Percentiles rank a stretch among this genome's conserved stretches.
phyloP scores from a whole-genome alignment of 2,888 invertebrate genomes.

The Rhabditoides inermis region DNA sequence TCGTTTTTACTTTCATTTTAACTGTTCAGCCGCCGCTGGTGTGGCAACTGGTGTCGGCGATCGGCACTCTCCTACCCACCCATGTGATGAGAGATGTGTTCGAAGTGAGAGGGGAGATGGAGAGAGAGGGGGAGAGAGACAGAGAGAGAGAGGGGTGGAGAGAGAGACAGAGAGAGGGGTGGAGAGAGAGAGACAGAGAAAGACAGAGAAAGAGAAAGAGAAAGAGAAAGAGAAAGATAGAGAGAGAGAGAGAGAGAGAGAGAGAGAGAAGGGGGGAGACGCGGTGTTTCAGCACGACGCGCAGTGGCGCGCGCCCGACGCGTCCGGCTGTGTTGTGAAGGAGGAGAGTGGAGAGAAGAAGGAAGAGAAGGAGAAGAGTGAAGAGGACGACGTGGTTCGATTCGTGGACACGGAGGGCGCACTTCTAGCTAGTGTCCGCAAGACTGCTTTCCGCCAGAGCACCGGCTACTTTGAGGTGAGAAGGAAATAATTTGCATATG shows the following conservation, averaged over 20 bases:
- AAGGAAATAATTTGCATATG: background rate
- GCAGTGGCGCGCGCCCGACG: background rate
- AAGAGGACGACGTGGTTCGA: constrained; percentile 9
- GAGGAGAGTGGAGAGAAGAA: constrained; percentile 1
- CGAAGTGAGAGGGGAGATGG: background rate
- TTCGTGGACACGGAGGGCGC: constrained; percentile 19
- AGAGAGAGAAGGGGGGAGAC: background rate
- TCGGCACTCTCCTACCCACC: constrained; percentile 25
- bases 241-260: background rate
- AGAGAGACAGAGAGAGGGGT: constrained; percentile 1
- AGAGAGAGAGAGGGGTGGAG: background rate
- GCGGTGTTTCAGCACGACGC: background rate
- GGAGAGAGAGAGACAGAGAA: background rate
- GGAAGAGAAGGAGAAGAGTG: background rate
- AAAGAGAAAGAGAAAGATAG: background rate
- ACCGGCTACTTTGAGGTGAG: constrained; percentile 34
- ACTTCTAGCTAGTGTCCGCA: constrained; percentile 19
- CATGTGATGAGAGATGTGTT: constrained; percentile 19
- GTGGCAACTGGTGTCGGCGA: constrained; percentile 30
- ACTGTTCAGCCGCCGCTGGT: constrained; percentile 23
- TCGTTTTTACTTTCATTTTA: background rate
- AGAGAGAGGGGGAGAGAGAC: background rate
- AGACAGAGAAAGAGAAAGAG: background rate
- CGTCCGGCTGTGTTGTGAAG: background rate
- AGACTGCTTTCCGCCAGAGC: constrained; percentile 22